A percentile compares a stretch with the other conserved stretches of the same genome.
These are phyloP conservation scores for Morpho deidamia DNA, from an alignment of 2,888 invertebrate species.

Conservation along the genomic window DNA sequence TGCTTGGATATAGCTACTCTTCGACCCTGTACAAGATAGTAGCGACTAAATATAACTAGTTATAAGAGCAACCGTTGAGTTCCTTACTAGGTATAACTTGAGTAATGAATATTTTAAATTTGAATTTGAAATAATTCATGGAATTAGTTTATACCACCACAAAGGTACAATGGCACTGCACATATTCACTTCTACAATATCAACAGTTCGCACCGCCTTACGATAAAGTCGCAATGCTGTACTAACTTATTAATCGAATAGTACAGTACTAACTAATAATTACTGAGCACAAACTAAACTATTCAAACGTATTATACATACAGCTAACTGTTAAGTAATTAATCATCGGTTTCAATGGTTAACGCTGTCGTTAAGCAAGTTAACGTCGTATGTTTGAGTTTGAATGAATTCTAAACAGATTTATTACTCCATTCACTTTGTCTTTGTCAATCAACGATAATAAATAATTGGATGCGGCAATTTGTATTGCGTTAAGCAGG, in stretches of 20 bases:
- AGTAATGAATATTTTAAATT: no score
- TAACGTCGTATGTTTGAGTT: conserved; percentile 2
- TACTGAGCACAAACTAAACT: neutral
- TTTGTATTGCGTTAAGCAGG: neutral
- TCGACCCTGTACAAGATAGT: no score
- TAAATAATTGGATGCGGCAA: conserved; percentile 4
- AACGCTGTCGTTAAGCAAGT: conserved; percentile 7
- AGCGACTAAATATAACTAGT: no score
- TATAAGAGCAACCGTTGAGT: no score
- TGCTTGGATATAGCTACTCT: no score
- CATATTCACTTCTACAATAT: no score
- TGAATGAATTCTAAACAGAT: conserved; percentile 19
- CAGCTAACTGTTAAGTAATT: neutral
- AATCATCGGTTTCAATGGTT: conserved; percentile 12
- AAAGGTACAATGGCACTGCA: no score
- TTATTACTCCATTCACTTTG: conserved; percentile 17
- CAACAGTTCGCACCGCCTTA: no score
- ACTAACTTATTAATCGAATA: no score
- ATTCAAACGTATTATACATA: neutral
- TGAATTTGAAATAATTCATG: neutral
- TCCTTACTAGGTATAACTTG: no score
- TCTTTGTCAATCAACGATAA: conserved; percentile 6
- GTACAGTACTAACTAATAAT: neutral
- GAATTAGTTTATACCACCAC: no score
- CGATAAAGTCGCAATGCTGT: no score